Evolutionary conservation across 2,797 vertebrate species (phyloP).

Genomic region (Lithobates sylvaticus): DNA sequence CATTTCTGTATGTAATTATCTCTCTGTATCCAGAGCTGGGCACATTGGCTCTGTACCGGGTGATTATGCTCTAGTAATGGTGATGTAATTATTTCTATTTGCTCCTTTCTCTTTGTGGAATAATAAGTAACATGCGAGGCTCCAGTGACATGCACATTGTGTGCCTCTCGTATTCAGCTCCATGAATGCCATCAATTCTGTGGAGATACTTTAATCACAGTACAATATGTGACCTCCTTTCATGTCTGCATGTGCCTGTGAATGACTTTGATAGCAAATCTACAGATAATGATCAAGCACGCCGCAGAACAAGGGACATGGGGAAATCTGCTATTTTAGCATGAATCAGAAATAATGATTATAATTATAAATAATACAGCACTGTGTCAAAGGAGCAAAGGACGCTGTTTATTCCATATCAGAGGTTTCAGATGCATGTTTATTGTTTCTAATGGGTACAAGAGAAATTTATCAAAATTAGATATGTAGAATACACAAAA

Average conservation of each 20-base stretch:
- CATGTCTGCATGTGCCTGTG: slow-evolving; percentile 37
- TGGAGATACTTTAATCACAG: slow-evolving; percentile 51
- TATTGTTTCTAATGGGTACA: no score
- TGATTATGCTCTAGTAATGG: slow-evolving; percentile 49
- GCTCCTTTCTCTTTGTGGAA: not conserved
- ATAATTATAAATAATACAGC: slow-evolving; percentile 33
- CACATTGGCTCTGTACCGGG: slow-evolving; percentile 1
- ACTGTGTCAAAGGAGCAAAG: not conserved
- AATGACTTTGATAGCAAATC: slow-evolving; percentile 39
- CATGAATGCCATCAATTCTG: slow-evolving; percentile 19
- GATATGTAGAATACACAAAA: no score
- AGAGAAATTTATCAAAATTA: no score
- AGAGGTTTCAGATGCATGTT: no score
- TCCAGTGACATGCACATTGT: slow-evolving; percentile 40
- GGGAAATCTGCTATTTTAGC: slow-evolving; percentile 1
- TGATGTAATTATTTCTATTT: slow-evolving; percentile 31
- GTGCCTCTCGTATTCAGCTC: slow-evolving; percentile 15
- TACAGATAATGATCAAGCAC: slow-evolving; percentile 36
- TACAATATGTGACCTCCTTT: slow-evolving; percentile 40
- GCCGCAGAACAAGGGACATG: not conserved
- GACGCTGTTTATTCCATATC: no score
- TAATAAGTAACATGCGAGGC: slow-evolving; percentile 20
- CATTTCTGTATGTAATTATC: not conserved
- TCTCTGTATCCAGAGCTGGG: not conserved
- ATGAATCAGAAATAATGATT: slow-evolving; percentile 27